phyloP scores from a whole-genome alignment of 2,888 invertebrate species.

The Melanostoma scalare region DNA sequence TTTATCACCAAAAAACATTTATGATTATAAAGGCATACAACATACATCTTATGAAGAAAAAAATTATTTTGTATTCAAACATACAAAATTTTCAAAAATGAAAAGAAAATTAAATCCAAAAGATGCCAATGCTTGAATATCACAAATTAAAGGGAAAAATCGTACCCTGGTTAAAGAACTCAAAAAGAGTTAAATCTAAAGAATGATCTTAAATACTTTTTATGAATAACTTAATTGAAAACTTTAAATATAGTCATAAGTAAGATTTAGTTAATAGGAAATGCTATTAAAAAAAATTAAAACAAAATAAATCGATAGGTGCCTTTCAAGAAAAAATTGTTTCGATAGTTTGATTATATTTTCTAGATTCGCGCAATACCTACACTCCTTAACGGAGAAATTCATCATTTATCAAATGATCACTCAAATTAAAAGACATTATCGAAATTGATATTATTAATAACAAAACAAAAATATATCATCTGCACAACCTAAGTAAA shows the following conservation, averaged over 20 bases:
- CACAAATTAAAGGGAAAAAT: conserved; percentile 27
- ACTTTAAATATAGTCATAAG: conserved; percentile 18
- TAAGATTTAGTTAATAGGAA: conserved; percentile 47
- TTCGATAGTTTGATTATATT: conserved; percentile 32
- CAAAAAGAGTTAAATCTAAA: conserved; percentile 28
- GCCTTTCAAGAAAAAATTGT: conserved; percentile 60
- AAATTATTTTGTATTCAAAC: conserved; percentile 38
- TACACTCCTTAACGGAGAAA: conserved; percentile 11
- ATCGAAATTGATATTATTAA: conserved; percentile 30
- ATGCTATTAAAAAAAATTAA: conserved; percentile 36
- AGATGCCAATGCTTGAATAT: conserved; percentile 69
- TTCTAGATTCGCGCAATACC: conserved; percentile 9
- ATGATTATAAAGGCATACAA: not conserved
- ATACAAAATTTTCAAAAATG: conserved; percentile 28
- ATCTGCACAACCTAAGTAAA: conserved; percentile 25
- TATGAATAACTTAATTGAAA: conserved; percentile 30
- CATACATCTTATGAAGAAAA: conserved; percentile 21
- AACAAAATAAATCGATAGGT: conserved; percentile 67
- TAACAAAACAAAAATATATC: conserved; percentile 25
- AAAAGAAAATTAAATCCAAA: conserved; percentile 47
- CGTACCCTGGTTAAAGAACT: conserved; percentile 34
- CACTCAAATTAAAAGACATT: conserved; percentile 55
- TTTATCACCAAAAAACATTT: conserved; percentile 34
- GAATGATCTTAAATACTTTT: conserved; percentile 41
- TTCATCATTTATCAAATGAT: conserved; percentile 26